These are phyloP conservation scores for Cydia pomonella DNA, from an alignment of 1,140 invertebrate genomes.

Conservation along the genomic window DNA sequence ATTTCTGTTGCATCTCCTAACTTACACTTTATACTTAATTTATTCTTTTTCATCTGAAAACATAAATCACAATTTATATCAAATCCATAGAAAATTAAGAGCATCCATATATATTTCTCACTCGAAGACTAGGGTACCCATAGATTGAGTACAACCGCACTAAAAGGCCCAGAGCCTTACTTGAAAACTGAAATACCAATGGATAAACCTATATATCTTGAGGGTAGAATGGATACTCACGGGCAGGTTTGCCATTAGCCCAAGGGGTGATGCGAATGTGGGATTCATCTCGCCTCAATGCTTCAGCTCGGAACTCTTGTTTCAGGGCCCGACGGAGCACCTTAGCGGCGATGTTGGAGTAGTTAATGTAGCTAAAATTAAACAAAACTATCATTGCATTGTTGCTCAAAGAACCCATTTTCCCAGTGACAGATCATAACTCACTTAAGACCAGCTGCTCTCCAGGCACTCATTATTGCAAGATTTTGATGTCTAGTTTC, in stretches of 20 bases:
- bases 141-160: too few species aligned
- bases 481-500: slow-evolving; percentile 37
- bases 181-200: background rate
- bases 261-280: slow-evolving; percentile 91
- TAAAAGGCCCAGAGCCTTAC: too few species aligned
- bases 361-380: slow-evolving; percentile 90
- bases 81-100: background rate
- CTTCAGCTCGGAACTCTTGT: slow-evolving; percentile 86
- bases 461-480: slow-evolving; percentile 74
- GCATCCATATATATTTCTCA: background rate
- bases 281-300: slow-evolving; percentile 87
- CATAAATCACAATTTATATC: slow-evolving; percentile 38
- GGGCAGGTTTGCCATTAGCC: slow-evolving; percentile 91
- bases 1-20: slow-evolving; percentile 42
- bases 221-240: slow-evolving; percentile 82
- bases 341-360: slow-evolving; percentile 93
- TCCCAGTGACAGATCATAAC: slow-evolving; percentile 37
- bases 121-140: too few species aligned
- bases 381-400: slow-evolving; percentile 36
- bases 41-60: slow-evolving; percentile 77
- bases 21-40: slow-evolving; percentile 52
- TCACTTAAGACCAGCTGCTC: slow-evolving; percentile 73
- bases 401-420: background rate
- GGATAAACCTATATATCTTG: background rate
- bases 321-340: slow-evolving; percentile 90